Evolutionary conservation across 64 coral and sea anemone genomes (phyloP), one percentile per base, ranked within the genome.

Genomic region (Pocillopora damicornis): DNA sequence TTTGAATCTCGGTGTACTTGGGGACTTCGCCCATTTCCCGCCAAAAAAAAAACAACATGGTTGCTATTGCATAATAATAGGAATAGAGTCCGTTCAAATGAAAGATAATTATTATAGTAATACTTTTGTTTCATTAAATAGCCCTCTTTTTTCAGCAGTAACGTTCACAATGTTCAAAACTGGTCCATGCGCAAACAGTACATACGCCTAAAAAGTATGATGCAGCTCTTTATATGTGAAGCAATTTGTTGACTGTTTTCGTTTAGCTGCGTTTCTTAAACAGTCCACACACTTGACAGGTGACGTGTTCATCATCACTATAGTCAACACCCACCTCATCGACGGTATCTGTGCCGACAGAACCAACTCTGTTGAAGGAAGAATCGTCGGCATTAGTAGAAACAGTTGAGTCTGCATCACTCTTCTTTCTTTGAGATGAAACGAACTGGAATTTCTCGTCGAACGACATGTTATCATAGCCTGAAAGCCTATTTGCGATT

Each of bases 381-480:
- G 25, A 42, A 7, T 18, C 23, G n/a, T 85, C 37, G 15, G 0
- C 35, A 13, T 38, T 20, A 8, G 7, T n/a, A 26, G 38, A 71
- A 0, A 13, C 20, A 56, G 57, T 65, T 26, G 37, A 16, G 13
- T 73, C 81, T 85, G 65, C 69, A 75, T 90, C 80, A 38, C 71
- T 85, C 51, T 90, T 76, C 75, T 45, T 76, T 87, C 74, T 71
- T 37, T 79, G 37, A 15, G 76, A 51, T 25, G 86, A 59, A 18
- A 62, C 90, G 42, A 72, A 73, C 20, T 87, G 22, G 9, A 79
- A 9, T 23, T 86, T 87, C 79, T 92, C 90, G 18, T 92, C 90
- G 20, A 90, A 90, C 11, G 89, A 77, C 84, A 92, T 80, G 45
- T 92, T 92, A 59, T 92, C 90, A 36, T 92, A 92, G 5, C 62